A percentile compares a stretch with the other conserved stretches of the same genome.
These are phyloP conservation scores for Ardeotis arabs DNA, from an alignment of 2,113 vertebrate species.

Conservation along the genomic window DNA sequence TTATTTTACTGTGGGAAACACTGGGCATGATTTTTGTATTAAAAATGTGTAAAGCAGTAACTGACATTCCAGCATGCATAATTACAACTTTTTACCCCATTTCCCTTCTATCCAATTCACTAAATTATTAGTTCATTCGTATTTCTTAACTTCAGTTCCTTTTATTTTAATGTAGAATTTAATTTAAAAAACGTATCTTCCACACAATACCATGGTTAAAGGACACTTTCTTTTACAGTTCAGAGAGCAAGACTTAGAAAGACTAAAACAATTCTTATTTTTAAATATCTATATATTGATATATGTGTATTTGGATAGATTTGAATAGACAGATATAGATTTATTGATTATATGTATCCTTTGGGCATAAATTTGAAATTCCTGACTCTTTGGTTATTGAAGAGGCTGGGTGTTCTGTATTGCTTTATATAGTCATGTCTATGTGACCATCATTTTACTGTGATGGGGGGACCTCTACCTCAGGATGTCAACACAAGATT, in stretches of 20 bases:
- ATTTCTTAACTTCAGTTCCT: neutral
- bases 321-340: neutral
- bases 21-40: neutral
- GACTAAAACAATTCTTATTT: neutral
- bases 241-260: neutral
- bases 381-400: neutral
- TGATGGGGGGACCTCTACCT: neutral
- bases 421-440: neutral
- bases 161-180: neutral
- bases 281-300: neutral
- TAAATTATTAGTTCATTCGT: neutral
- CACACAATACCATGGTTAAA: accelerated
- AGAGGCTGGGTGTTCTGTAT: neutral
- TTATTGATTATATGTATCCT: neutral
- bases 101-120: neutral
- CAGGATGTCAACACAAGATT: neutral
- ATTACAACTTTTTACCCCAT: neutral
- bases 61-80: neutral
- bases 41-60: neutral
- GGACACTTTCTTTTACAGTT: neutral
- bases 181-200: neutral
- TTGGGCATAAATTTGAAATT: neutral
- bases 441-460: neutral
- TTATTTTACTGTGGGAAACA: neutral
- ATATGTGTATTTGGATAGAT: neutral